A percentile compares a stretch with the other conserved stretches of the same genome.
These are phyloP conservation scores for Bombyx huttoni DNA, from an alignment of 2,888 invertebrate species.

Conservation along the genomic window DNA sequence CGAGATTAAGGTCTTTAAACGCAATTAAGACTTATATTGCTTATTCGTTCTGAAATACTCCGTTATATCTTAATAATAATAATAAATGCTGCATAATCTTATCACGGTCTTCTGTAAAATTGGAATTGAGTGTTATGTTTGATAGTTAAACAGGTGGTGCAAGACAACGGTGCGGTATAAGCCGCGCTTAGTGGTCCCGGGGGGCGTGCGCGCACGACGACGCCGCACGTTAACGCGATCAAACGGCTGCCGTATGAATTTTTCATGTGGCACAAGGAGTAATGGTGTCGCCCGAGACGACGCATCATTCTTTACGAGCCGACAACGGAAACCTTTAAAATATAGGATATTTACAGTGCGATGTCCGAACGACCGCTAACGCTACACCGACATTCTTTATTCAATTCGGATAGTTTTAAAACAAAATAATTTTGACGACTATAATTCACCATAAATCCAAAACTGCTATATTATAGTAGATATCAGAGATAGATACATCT, in stretches of 20 bases:
- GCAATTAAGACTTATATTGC: too few relatives aligned
- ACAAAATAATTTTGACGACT: too few relatives aligned
- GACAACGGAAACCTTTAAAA: constrained; percentile 57
- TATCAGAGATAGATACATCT: too few relatives aligned
- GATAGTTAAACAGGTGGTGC: constrained; percentile 20
- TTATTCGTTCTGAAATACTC: too few relatives aligned
- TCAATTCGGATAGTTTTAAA: background rate
- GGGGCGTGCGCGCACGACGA: constrained; percentile 42
- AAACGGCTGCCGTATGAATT: constrained; percentile 58
- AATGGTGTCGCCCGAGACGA: constrained; percentile 58
- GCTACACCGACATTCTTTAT: background rate
- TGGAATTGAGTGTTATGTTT: constrained; percentile 22
- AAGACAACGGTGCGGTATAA: constrained; percentile 22
- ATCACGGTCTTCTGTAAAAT: constrained; percentile 11
- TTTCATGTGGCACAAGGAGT: constrained; percentile 63
- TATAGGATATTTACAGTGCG: constrained; percentile 38
- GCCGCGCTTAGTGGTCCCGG: constrained; percentile 36
- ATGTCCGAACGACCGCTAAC: constrained; percentile 2
- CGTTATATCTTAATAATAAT: too few relatives aligned
- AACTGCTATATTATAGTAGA: too few relatives aligned
- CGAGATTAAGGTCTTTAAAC: too few relatives aligned
- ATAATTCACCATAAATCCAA: too few relatives aligned
- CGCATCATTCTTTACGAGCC: constrained; percentile 69
- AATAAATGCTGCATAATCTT: constrained; percentile 1
- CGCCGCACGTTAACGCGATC: constrained; percentile 49